A percentile compares a stretch with the other conserved stretches of the same genome.
phyloP scores from a whole-genome alignment of 2,888 invertebrate species.

The Polydrusus pterygomalis region DNA sequence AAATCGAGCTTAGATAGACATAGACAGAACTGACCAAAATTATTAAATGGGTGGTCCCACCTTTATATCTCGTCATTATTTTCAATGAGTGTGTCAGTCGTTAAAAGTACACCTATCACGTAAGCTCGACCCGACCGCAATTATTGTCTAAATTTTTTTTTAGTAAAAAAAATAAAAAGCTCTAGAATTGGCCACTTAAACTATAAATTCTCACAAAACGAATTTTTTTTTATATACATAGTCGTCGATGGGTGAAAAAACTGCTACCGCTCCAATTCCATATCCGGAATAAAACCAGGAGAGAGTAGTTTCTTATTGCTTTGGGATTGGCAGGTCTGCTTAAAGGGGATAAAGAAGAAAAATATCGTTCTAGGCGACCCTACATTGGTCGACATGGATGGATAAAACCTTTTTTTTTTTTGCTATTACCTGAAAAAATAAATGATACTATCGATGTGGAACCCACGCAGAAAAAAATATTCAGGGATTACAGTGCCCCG shows the following conservation, averaged over 20 bases:
- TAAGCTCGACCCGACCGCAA: too few relatives aligned
- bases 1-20: too few relatives aligned
- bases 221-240: neutral
- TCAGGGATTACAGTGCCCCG: too few relatives aligned
- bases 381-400: neutral
- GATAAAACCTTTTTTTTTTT: constrained; percentile 3
- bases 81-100: too few relatives aligned
- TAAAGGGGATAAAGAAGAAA: constrained; percentile 7
- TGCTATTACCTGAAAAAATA: neutral
- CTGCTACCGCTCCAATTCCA: neutral
- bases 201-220: neutral
- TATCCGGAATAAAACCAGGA: neutral
- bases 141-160: too few relatives aligned
- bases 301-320: constrained; percentile 12
- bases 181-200: neutral
- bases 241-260: neutral
- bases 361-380: neutral
- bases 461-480: too few relatives aligned
- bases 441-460: neutral
- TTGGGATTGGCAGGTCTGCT: constrained; percentile 1
- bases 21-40: too few relatives aligned
- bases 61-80: too few relatives aligned
- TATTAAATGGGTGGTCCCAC: too few relatives aligned
- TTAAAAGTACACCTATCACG: too few relatives aligned
- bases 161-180: neutral